Evolutionary conservation across 2,888 invertebrate species (phyloP).

Genomic region (Octonoba sinensis): DNA sequence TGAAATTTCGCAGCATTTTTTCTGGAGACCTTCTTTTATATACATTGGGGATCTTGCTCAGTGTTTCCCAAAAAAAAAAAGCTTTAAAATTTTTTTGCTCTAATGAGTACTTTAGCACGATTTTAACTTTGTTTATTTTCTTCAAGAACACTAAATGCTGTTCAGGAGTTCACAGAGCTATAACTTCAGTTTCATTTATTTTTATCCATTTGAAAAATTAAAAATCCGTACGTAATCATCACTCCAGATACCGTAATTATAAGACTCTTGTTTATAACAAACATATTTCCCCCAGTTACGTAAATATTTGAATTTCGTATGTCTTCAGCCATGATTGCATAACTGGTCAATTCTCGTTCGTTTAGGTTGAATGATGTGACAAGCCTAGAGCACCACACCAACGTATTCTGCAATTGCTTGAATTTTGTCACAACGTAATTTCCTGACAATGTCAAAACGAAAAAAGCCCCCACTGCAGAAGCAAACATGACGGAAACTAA

Average conservation of each 20-base stretch:
- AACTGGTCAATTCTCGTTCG: neutral
- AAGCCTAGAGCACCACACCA: neutral
- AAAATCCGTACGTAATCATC: slow-evolving; percentile 39
- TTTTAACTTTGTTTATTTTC: too few species aligned
- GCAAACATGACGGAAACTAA: slow-evolving; percentile 9
- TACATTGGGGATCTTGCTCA: too few species aligned
- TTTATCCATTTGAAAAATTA: slow-evolving; percentile 37
- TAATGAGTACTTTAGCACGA: too few species aligned
- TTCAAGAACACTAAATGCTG: neutral
- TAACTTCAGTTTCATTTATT: neutral
- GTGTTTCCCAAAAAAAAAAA: too few species aligned
- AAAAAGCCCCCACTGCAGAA: neutral
- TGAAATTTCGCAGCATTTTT: too few species aligned
- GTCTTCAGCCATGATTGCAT: neutral
- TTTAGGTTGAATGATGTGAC: neutral
- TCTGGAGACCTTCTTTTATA: too few species aligned
- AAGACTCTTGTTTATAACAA: slow-evolving; percentile 29
- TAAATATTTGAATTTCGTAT: slow-evolving; percentile 12
- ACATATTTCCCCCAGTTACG: slow-evolving; percentile 44
- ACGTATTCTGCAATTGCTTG: slow-evolving; percentile 7
- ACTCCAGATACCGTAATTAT: slow-evolving; percentile 25
- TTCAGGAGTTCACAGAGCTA: neutral
- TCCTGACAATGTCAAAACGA: slow-evolving; percentile 18
- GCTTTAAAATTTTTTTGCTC: too few species aligned
- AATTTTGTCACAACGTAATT: slow-evolving; percentile 4